phyloP scores from a whole-genome alignment of 2,888 invertebrate genomes.

The Trilocha varians region DNA sequence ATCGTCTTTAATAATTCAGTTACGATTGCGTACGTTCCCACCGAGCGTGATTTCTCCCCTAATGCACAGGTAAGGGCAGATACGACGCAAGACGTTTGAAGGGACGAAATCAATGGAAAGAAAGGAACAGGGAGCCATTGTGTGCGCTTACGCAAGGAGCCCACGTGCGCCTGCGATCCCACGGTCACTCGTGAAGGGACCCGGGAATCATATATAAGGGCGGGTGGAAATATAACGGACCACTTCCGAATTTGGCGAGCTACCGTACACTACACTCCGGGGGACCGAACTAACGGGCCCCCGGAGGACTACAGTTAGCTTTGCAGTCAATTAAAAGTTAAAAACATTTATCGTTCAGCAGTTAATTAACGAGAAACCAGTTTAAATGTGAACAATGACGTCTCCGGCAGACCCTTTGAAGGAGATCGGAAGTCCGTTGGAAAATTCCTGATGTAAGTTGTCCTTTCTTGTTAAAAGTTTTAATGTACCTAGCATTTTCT shows the following conservation, averaged over 20 bases:
- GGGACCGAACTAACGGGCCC: constrained; percentile 41
- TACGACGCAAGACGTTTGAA: constrained; percentile 61
- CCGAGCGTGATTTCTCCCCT: constrained; percentile 62
- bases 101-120: constrained; percentile 58
- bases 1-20: constrained; percentile 53
- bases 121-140: constrained; percentile 60
- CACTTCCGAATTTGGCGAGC: constrained; percentile 49
- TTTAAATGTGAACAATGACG: constrained; percentile 23
- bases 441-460: constrained; percentile 8
- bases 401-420: background rate
- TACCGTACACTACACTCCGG: constrained; percentile 43
- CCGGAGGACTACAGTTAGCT: constrained; percentile 26
- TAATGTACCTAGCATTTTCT: too few relatives aligned
- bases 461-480: background rate
- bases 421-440: background rate
- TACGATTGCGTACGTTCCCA: constrained; percentile 59
- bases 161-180: constrained; percentile 63
- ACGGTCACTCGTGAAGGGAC: constrained; percentile 50
- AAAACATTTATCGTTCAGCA: constrained; percentile 34
- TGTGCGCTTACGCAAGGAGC: constrained; percentile 60
- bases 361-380: constrained; percentile 30
- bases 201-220: constrained; percentile 52
- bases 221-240: constrained; percentile 23
- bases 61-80: constrained; percentile 60
- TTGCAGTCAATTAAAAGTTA: constrained; percentile 36